Percentiles rank a stretch among this genome's conserved stretches.
phyloP scores from a whole-genome alignment of 1,140 invertebrate genomes.

The Lamellibrachia luymesi region DNA sequence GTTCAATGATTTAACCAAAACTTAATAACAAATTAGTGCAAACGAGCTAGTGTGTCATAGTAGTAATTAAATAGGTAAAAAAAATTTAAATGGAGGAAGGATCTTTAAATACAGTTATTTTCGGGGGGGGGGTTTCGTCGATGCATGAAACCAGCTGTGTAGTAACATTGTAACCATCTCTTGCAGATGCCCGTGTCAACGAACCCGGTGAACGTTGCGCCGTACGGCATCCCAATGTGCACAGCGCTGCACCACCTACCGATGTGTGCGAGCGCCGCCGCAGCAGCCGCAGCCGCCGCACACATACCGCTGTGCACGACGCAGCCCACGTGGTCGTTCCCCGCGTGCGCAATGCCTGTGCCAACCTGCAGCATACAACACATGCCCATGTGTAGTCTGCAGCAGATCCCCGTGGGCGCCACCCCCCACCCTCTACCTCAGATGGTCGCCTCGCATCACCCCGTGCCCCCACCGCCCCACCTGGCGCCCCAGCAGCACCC shows the following conservation, averaged over 20 bases:
- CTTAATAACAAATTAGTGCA: too few relatives aligned
- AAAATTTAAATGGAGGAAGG: too few relatives aligned
- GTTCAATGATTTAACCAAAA: too few relatives aligned
- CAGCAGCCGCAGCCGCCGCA: not conserved
- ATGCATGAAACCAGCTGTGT: too few relatives aligned
- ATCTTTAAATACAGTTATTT: too few relatives aligned
- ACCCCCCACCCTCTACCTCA: constrained; percentile 36
- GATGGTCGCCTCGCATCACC: constrained; percentile 27
- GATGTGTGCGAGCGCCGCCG: not conserved
- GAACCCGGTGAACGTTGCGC: constrained; percentile 61
- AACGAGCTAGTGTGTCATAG: too few relatives aligned
- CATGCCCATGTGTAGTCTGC: constrained; percentile 40
- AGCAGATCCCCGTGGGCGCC: constrained; percentile 46
- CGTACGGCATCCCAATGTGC: constrained; percentile 53
- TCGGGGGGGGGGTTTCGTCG: too few relatives aligned
- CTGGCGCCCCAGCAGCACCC: constrained; percentile 20
- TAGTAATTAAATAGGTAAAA: too few relatives aligned
- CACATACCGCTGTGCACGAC: constrained; percentile 46
- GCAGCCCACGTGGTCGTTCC: constrained; percentile 48
- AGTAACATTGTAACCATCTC: too few relatives aligned
- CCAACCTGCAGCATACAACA: constrained; percentile 12
- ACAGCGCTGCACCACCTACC: constrained; percentile 42
- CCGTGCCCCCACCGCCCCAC: constrained; percentile 21
- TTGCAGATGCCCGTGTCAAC: constrained; percentile 65
- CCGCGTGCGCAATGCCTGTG: constrained; percentile 37